Percentiles rank a stretch among this genome's conserved stretches.
These are phyloP conservation scores for Acanthosoma haemorrhoidale DNA, from an alignment of 2,888 invertebrate genomes.

Conservation along the genomic window DNA sequence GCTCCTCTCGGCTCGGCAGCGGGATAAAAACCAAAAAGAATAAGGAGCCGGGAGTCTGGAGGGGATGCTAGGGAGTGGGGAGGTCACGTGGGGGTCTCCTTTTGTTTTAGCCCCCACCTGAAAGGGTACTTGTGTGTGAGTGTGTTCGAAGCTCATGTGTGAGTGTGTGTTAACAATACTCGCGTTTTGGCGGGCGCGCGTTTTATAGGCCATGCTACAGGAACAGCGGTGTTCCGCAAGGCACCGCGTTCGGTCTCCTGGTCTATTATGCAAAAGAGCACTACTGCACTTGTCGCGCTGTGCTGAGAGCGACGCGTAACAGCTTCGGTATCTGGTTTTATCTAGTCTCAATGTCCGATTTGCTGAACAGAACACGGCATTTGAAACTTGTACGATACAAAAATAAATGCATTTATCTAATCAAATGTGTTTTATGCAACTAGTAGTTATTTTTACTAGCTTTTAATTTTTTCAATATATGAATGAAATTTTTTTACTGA, in stretches of 20 bases:
- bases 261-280: not conserved
- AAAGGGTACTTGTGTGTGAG: not conserved
- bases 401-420: too few species aligned
- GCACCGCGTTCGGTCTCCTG: not conserved
- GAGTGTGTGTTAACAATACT: not conserved
- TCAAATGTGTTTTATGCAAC: too few species aligned
- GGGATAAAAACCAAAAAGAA: slow-evolving; percentile 35
- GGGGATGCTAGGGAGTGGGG: slow-evolving; percentile 29
- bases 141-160: not conserved
- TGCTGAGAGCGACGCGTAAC: too few species aligned
- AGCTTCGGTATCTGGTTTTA: too few species aligned
- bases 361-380: too few species aligned
- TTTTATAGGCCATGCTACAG: not conserved
- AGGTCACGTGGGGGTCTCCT: slow-evolving; percentile 28
- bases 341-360: too few species aligned
- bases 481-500: too few species aligned
- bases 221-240: slow-evolving; percentile 16
- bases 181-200: too few species aligned
- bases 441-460: too few species aligned
- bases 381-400: too few species aligned
- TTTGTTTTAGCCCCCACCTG: slow-evolving; percentile 18
- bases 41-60: slow-evolving; percentile 24
- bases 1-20: slow-evolving; percentile 6
- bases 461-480: too few species aligned
- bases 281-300: too few species aligned